Conservation (phyloP, 92 coral and sea anemone genomes). For the Phymanthus crucifer region DNA sequence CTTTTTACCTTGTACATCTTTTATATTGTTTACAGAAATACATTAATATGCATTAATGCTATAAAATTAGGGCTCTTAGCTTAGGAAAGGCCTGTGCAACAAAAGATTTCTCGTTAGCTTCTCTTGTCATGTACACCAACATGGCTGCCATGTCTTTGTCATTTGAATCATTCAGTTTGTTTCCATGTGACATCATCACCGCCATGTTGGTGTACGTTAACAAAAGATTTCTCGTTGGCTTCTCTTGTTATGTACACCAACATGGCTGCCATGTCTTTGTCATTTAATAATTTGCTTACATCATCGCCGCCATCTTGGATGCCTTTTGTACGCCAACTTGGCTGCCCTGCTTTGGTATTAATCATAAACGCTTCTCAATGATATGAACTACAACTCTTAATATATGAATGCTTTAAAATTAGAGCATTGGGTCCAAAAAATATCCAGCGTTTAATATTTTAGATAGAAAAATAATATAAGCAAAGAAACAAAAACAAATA, state of each 20-base stretch:
- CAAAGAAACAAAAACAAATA: background rate
- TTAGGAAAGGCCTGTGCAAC: background rate
- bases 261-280: background rate
- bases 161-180: conserved; percentile 4
- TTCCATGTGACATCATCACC: background rate
- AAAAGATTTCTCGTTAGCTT: background rate
- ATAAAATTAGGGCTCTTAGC: background rate
- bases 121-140: conserved; percentile 2
- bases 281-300: background rate
- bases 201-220: background rate
- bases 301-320: background rate
- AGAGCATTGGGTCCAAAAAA: background rate
- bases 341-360: background rate
- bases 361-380: background rate
- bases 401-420: background rate
- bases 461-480: conserved; percentile 4
- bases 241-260: conserved; percentile 1
- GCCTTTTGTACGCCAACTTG: background rate
- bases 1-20: background rate
- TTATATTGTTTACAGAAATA: background rate
- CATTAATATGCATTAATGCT: too few relatives aligned
- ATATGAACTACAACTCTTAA: background rate
- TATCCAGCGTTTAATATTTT: background rate
- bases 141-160: background rate
- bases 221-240: background rate